Evolutionary conservation across 2,797 vertebrate genomes (phyloP).

Genomic region (Acrocephalus scirpaceus): DNA sequence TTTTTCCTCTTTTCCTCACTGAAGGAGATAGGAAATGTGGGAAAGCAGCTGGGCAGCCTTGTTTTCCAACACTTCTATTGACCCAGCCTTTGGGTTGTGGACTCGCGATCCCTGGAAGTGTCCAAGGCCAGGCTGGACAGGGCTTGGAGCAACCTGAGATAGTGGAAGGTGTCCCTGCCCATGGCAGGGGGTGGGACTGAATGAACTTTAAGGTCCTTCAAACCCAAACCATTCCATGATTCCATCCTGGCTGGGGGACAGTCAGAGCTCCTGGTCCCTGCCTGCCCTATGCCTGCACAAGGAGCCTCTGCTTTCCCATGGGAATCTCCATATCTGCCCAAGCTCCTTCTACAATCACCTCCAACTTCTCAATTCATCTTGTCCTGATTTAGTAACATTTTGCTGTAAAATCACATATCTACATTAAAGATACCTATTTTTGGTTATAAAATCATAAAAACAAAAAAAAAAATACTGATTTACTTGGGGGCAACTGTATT

Average conservation of each 20-base stretch:
- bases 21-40: background rate
- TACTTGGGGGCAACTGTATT: background rate
- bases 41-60: background rate
- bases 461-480: background rate
- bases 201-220: background rate
- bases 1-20: background rate
- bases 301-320: background rate
- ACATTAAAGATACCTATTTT: background rate
- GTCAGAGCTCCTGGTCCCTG: background rate
- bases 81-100: fast-evolving
- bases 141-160: background rate
- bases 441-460: background rate
- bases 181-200: background rate
- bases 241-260: background rate
- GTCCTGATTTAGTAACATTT: background rate
- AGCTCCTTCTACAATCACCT: background rate
- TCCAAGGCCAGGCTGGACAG: background rate
- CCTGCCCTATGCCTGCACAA: background rate
- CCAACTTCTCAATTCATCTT: background rate
- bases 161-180: background rate
- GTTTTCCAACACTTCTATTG: background rate
- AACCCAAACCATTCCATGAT: background rate
- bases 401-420: background rate
- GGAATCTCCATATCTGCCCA: background rate
- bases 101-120: background rate